A percentile compares a stretch with the other conserved stretches of the same genome.
These are phyloP conservation scores for Conistra vaccinii DNA, from an alignment of 2,888 invertebrate species.

Conservation along the genomic window DNA sequence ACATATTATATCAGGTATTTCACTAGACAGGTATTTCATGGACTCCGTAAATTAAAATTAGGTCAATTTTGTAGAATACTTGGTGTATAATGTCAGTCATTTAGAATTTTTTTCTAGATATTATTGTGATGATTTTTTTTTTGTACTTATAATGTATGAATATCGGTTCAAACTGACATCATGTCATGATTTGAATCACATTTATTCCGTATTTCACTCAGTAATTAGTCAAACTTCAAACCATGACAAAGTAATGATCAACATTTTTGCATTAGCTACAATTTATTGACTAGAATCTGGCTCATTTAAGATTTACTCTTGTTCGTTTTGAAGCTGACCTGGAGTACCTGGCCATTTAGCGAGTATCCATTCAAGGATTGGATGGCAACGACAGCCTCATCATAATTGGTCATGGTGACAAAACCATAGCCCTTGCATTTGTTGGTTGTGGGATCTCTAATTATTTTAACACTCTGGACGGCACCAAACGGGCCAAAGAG, in stretches of 20 bases:
- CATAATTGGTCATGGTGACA: conserved; percentile 99
- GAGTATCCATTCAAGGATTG: conserved; percentile 99
- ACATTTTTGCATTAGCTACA: conserved; percentile 90
- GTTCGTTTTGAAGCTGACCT: conserved; percentile 99
- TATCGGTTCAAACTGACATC: conserved; percentile 70
- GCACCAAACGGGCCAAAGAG: conserved; percentile 99
- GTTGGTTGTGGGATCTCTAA: conserved; percentile 98
- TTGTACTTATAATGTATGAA: conserved; percentile 82
- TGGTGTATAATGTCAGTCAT: conserved; percentile 67
- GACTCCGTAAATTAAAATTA: conserved; percentile 67
- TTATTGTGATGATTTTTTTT: conserved; percentile 66
- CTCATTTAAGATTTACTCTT: conserved; percentile 93
- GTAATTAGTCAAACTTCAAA: conserved; percentile 84
- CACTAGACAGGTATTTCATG: conserved; percentile 67
- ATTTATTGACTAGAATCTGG: conserved; percentile 90
- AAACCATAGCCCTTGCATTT: conserved; percentile 99
- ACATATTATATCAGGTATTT: conserved; percentile 63
- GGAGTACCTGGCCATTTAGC: conserved; percentile 98
- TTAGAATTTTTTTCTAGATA: conserved; percentile 61
- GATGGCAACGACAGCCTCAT: conserved; percentile 98
- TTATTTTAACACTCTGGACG: conserved; percentile 99
- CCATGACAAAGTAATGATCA: conserved; percentile 89
- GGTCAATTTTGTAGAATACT: conserved; percentile 68
- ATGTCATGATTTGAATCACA: conserved; percentile 84
- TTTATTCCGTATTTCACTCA: conserved; percentile 75